These are phyloP conservation scores for Sardina pilchardus DNA, from an alignment of 2,113 vertebrate species.

Conservation along the genomic window DNA sequence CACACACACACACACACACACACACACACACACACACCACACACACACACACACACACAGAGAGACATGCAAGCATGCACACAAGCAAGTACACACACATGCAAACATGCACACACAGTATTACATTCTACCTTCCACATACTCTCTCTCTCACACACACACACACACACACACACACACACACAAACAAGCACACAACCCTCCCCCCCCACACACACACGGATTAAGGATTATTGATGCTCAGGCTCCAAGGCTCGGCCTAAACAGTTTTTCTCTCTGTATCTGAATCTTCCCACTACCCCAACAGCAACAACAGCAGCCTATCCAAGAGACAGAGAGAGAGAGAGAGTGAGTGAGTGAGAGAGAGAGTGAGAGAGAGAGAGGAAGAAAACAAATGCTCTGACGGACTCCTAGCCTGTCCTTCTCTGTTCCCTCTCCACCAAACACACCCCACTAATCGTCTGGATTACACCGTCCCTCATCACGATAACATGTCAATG, in stretches of 20 bases:
- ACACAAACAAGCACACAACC: not conserved
- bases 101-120: not conserved
- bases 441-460: conserved; percentile 44
- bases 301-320: too few species aligned
- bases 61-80: not conserved
- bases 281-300: too few species aligned
- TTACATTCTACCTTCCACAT: not conserved
- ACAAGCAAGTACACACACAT: too few species aligned
- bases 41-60: conserved; percentile 1
- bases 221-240: too few species aligned
- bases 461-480: conserved; percentile 39
- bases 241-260: not conserved
- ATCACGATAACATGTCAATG: conserved; percentile 26
- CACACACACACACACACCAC: not conserved
- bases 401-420: too few species aligned
- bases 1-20: not conserved
- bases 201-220: conserved; percentile 34
- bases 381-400: too few species aligned
- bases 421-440: conserved; percentile 23
- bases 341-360: too few species aligned
- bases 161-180: not conserved
- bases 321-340: too few species aligned
- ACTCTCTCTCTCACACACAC: not conserved
- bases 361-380: too few species aligned
- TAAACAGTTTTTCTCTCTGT: not conserved